These are phyloP conservation scores for Amphimedon queenslandica DNA, from an alignment of 37 sponge, comb jelly and placozoan species.

Conservation along the genomic window DNA sequence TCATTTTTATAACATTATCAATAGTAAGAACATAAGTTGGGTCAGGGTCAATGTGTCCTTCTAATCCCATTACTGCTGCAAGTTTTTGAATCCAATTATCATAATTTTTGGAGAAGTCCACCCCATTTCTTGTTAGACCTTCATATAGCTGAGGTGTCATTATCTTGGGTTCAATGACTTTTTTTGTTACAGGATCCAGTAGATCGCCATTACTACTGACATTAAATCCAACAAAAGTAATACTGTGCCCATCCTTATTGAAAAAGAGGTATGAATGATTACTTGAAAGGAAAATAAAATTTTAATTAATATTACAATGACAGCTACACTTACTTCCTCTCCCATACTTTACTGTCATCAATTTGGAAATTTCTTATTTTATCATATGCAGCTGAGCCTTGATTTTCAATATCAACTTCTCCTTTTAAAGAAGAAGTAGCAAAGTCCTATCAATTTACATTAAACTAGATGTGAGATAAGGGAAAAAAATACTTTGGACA, in stretches of 20 bases:
- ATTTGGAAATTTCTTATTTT: slow-evolving; percentile 25
- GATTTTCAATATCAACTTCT: slow-evolving; percentile 6
- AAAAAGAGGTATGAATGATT: slow-evolving; percentile 92
- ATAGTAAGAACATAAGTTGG: slow-evolving; percentile 72
- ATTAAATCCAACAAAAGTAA: slow-evolving; percentile 83
- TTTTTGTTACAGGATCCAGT: slow-evolving; percentile 21
- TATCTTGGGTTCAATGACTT: not conserved
- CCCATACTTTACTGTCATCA: slow-evolving; percentile 21
- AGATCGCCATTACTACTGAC: slow-evolving; percentile 13
- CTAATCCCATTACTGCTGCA: slow-evolving; percentile 35
- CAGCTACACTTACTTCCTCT: slow-evolving; percentile 22
- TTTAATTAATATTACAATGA: not conserved
- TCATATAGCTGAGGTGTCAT: slow-evolving; percentile 27
- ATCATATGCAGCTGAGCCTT: not conserved
- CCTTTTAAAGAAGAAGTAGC: slow-evolving; percentile 41
- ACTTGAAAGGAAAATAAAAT: slow-evolving; percentile 19
- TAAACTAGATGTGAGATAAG: no score
- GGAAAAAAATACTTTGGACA: slow-evolving; percentile 52
- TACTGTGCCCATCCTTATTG: slow-evolving; percentile 48
- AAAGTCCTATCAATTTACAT: slow-evolving; percentile 39
- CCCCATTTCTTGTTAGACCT: slow-evolving; percentile 18
- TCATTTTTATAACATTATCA: slow-evolving; percentile 76
- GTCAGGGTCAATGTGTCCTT: slow-evolving; percentile 57
- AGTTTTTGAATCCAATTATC: slow-evolving; percentile 30
- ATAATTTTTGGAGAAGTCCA: slow-evolving; percentile 60